A percentile compares a stretch with the other conserved stretches of the same genome.
These are phyloP conservation scores for Syngnathus scovelli DNA, from an alignment of 2,113 vertebrate species.

Conservation along the genomic window DNA sequence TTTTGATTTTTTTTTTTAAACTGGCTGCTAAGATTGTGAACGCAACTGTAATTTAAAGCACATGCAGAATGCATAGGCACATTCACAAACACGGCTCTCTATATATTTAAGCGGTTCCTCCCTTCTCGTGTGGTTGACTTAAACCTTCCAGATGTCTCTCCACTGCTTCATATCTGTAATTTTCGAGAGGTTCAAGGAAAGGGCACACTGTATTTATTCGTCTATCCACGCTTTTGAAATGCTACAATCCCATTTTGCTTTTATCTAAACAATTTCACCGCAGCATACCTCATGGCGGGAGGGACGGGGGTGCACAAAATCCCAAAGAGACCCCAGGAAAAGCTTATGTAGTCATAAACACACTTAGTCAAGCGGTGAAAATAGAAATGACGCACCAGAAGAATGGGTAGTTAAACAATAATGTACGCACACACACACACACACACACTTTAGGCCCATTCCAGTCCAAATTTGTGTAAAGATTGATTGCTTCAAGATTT, in stretches of 20 bases:
- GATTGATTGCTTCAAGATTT: no score
- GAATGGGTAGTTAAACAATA: slow-evolving; percentile 4
- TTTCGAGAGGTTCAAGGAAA: slow-evolving; percentile 30
- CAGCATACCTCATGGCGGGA: slow-evolving; percentile 1
- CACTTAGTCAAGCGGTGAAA: slow-evolving; percentile 11
- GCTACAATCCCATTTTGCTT: not conserved
- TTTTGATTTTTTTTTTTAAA: not conserved
- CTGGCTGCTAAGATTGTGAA: not conserved
- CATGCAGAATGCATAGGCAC: not conserved
- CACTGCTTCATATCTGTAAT: slow-evolving; percentile 26
- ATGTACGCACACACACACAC: not conserved
- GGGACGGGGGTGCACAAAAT: not conserved
- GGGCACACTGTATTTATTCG: slow-evolving; percentile 10
- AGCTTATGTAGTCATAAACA: slow-evolving; percentile 8
- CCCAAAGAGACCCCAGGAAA: slow-evolving; percentile 6
- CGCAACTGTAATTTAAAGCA: not conserved
- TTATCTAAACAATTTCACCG: slow-evolving; percentile 15
- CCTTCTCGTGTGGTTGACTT: slow-evolving; percentile 15
- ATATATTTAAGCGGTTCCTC: slow-evolving; percentile 19
- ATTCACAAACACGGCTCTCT: not conserved
- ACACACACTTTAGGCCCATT: not conserved
- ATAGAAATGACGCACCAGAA: slow-evolving; percentile 29
- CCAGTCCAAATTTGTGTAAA: no score
- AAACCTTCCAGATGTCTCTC: slow-evolving; percentile 16
- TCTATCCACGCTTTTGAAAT: not conserved